Conservation (phyloP, 2,888 invertebrate species). For the Apomyelois bistriatella region DNA sequence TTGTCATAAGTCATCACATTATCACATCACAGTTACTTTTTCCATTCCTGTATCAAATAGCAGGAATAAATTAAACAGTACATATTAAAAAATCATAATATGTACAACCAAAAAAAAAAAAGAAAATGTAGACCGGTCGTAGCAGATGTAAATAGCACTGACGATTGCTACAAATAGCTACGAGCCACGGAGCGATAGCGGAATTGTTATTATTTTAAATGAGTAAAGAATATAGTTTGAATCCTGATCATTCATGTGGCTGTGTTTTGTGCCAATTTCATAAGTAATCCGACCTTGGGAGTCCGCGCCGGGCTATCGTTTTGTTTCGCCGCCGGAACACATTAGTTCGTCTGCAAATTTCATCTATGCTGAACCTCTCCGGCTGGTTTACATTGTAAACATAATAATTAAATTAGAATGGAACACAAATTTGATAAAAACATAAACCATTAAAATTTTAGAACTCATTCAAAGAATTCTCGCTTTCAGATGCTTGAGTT, state of each 20-base stretch:
- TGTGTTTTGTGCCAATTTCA: conserved; percentile 10
- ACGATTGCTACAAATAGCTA: not conserved
- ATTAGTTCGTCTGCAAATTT: conserved; percentile 56
- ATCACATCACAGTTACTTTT: too few species aligned
- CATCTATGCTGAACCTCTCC: conserved; percentile 44
- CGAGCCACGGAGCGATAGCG: conserved; percentile 13
- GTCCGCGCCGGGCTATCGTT: conserved; percentile 16
- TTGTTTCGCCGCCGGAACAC: conserved; percentile 29
- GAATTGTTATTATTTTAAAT: too few species aligned
- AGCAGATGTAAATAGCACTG: not conserved
- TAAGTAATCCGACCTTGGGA: not conserved
- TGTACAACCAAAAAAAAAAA: too few species aligned
- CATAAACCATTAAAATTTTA: not conserved
- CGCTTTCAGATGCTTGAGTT: not conserved
- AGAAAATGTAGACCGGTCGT: not conserved
- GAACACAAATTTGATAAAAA: not conserved
- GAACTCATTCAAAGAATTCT: too few species aligned
- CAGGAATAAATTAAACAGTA: too few species aligned
- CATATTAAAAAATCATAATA: too few species aligned
- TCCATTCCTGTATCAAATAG: too few species aligned
- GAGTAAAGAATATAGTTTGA: too few species aligned
- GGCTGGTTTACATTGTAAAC: conserved; percentile 27
- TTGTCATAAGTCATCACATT: too few species aligned
- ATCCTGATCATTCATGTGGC: too few species aligned
- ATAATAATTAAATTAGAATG: conserved; percentile 1